Percentiles rank a stretch among this genome's conserved stretches.
phyloP scores from a whole-genome alignment of 1,140 invertebrate species.

The Tetranychus urticae region DNA sequence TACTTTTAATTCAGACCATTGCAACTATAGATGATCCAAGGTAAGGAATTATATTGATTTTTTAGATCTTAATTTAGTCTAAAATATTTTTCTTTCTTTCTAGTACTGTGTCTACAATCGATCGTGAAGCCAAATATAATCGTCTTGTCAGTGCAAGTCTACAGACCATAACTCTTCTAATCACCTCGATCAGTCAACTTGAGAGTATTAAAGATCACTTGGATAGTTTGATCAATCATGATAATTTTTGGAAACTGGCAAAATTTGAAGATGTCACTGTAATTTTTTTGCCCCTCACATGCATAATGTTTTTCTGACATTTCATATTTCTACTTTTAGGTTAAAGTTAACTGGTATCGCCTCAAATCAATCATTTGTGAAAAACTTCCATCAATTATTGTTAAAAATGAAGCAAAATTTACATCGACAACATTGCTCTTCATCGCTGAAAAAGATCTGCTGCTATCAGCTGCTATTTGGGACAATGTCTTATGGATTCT shows the following conservation, averaged over 20 bases:
- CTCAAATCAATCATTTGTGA: conserved; percentile 35
- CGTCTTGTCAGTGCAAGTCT: background rate
- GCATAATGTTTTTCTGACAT: background rate
- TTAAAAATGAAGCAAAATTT: conserved; percentile 29
- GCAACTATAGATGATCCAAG: conserved; percentile 32
- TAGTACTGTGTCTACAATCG: background rate
- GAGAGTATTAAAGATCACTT: conserved; percentile 9
- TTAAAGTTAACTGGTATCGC: conserved; percentile 36
- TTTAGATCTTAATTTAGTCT: conserved; percentile 30
- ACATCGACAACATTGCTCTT: conserved; percentile 33
- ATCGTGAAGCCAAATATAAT: background rate
- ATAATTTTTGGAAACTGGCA: conserved; percentile 46
- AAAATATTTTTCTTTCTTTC: background rate
- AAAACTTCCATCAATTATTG: conserved; percentile 22
- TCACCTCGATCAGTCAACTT: conserved; percentile 10
- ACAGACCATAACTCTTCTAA: background rate
- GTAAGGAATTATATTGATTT: conserved; percentile 34
- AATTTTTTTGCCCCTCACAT: background rate
- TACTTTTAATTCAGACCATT: conserved; percentile 34
- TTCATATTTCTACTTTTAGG: conserved; percentile 18
- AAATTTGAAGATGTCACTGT: conserved; percentile 25
- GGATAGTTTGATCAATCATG: conserved; percentile 25
- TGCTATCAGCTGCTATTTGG: conserved; percentile 39
- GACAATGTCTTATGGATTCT: conserved; percentile 34
- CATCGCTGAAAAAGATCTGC: conserved; percentile 42